Evolutionary conservation across 2,888 invertebrate species (phyloP).

Genomic region (Agelastica alni): DNA sequence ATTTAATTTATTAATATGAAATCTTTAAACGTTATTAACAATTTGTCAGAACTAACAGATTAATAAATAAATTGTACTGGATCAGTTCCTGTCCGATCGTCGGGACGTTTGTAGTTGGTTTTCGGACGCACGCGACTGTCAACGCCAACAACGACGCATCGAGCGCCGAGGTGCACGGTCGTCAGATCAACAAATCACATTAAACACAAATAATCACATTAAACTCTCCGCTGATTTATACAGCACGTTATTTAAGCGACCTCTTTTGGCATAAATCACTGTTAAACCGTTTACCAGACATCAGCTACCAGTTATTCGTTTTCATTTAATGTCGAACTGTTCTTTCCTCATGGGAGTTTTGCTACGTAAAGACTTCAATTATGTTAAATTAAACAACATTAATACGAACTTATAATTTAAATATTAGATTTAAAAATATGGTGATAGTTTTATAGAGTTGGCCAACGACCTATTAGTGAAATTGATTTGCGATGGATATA

Average conservation of each 20-base stretch:
- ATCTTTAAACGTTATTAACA: too few relatives aligned
- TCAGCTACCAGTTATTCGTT: slow-evolving; percentile 39
- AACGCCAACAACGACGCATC: slow-evolving; percentile 51
- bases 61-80: too few relatives aligned
- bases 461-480: too few relatives aligned
- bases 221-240: slow-evolving; percentile 58
- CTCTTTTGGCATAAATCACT: slow-evolving; percentile 47
- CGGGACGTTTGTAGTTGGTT: slow-evolving; percentile 40
- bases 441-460: too few relatives aligned
- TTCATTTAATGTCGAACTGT: slow-evolving; percentile 38
- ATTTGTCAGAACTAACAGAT: too few relatives aligned
- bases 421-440: too few relatives aligned
- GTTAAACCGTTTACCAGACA: slow-evolving; percentile 40
- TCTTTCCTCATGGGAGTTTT: too few relatives aligned
- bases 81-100: slow-evolving; percentile 40
- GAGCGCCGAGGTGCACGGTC: slow-evolving; percentile 54
- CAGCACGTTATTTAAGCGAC: slow-evolving; percentile 55
- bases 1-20: too few relatives aligned
- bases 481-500: too few relatives aligned
- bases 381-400: too few relatives aligned
- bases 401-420: too few relatives aligned
- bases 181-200: slow-evolving; percentile 58
- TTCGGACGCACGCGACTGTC: slow-evolving; percentile 58
- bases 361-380: too few relatives aligned
- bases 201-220: slow-evolving; percentile 59